Evolutionary conservation across 2,888 invertebrate genomes (phyloP).

Genomic region (Drymonia ruficornis): DNA sequence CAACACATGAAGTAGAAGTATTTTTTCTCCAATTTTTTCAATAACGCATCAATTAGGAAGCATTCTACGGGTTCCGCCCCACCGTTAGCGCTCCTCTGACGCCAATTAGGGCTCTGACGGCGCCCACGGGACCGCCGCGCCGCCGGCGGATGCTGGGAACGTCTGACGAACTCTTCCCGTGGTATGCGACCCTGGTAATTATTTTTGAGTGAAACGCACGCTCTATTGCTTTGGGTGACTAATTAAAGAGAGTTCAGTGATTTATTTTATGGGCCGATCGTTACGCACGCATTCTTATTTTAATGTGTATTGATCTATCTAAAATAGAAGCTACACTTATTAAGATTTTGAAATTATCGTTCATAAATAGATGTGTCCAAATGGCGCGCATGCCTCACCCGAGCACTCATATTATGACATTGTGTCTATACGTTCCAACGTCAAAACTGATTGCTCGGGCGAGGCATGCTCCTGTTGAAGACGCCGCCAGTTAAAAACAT

Average conservation of each 20-base stretch:
- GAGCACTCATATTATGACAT: no score
- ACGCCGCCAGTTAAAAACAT: no score
- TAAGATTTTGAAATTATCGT: no score
- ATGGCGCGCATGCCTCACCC: no score
- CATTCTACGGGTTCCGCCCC: constrained; percentile 58
- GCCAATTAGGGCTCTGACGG: constrained; percentile 56
- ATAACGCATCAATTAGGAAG: constrained; percentile 53
- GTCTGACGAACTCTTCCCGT: constrained; percentile 51
- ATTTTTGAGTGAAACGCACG: constrained; percentile 50
- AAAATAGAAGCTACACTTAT: neutral
- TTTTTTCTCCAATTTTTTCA: constrained; percentile 49
- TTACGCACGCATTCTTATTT: constrained; percentile 13
- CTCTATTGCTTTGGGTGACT: constrained; percentile 60
- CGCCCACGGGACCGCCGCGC: constrained; percentile 58
- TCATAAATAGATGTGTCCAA: no score
- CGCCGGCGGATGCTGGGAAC: constrained; percentile 58
- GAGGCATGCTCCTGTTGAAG: no score
- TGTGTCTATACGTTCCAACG: no score
- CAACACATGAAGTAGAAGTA: constrained; percentile 55
- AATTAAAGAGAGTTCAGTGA: constrained; percentile 57
- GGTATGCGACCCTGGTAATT: constrained; percentile 73
- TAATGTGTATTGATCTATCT: neutral
- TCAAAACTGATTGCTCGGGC: no score
- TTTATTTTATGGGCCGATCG: constrained; percentile 42
- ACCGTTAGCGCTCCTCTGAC: constrained; percentile 54